Evolutionary conservation across 2,888 invertebrate genomes (phyloP), one percentile per base, ranked within the genome.

Genomic region (Ceraclea dissimilis): DNA sequence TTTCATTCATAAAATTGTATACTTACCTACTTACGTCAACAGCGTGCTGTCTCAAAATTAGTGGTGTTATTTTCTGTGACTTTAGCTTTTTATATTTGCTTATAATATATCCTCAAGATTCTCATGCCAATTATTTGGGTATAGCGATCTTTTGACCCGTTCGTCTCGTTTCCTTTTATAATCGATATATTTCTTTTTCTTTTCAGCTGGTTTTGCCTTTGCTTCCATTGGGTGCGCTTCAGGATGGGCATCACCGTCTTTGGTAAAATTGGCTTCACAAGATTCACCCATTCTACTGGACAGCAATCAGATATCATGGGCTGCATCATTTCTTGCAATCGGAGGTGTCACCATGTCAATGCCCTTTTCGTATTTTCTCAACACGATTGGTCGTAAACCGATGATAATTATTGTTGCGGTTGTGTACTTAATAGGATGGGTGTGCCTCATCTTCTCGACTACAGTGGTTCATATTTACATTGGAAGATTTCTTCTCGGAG

Each of bases 211-310:
- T 6, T 56, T 62, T 26, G 56, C 58, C 2, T 62, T 62, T 33
- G 51, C 58, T 17, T 57, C 56, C n/a, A 56, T 60, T 18, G 62
- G 62, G 1, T 34, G 39, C 19, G 51, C 56, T 13, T 52, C 56
- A n/a, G 62, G 57, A 58, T 62, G 62, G 62, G 50, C 62, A 21
- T 56, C 60, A 11, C 62, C 62, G 20, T 62, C 62, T 13, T 21
- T 62, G 26, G 62, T 60, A 16, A 62, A 56, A 11, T 33, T 62
- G 43, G 44, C 62, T 26, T 56, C 60, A 26, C 43, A 26, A 2
- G 60, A 60, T 55, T 62, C 62, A 11, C 58, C 58, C 6, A 58
- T 62, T 18, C 44, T 51, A 46, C 16, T 57, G 31, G 48, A 51
- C 19, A 59, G 49, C 48, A 56, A 51, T 48, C 34, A 62, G 49